These are phyloP conservation scores for Malacoctenus gilli DNA, from an alignment of 2,797 vertebrate genomes.

Conservation along the genomic window DNA sequence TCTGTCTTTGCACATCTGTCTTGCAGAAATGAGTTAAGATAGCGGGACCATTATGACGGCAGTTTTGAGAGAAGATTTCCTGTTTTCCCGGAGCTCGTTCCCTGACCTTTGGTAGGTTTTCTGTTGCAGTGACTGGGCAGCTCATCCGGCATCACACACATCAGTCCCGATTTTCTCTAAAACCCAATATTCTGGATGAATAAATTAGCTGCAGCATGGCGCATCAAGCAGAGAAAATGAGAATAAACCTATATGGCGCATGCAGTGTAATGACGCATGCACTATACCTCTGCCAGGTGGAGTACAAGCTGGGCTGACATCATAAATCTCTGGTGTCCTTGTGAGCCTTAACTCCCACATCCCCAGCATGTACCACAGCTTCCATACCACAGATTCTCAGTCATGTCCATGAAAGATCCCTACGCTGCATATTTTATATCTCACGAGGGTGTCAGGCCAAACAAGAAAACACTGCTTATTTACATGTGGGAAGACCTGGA, in stretches of 20 bases:
- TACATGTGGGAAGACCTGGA: background rate
- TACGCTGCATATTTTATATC: background rate
- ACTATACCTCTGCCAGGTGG: background rate
- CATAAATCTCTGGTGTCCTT: constrained; percentile 17
- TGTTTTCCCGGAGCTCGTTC: constrained; percentile 18
- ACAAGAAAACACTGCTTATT: constrained; percentile 15
- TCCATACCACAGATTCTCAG: background rate
- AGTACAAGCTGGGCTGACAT: constrained; percentile 10
- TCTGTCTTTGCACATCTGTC: constrained; percentile 50
- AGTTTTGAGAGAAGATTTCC: constrained; percentile 15
- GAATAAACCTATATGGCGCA: constrained; percentile 1
- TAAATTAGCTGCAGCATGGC: too few relatives aligned
- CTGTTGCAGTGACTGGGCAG: constrained; percentile 3
- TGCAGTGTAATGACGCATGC: constrained; percentile 11
- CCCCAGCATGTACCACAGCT: background rate
- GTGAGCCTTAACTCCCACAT: constrained; percentile 4
- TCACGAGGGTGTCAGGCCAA: constrained; percentile 2
- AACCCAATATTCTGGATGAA: too few relatives aligned
- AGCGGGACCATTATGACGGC: constrained; percentile 21
- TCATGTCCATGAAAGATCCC: constrained; percentile 4
- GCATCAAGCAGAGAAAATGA: too few relatives aligned
- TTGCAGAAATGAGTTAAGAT: constrained; percentile 38
- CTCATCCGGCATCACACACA: background rate
- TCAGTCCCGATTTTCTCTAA: too few relatives aligned
- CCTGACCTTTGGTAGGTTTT: background rate